Evolutionary conservation across 2,113 vertebrate genomes (phyloP), one percentile per base, ranked within the genome.

Genomic region (Eretmochelys imbricata): DNA sequence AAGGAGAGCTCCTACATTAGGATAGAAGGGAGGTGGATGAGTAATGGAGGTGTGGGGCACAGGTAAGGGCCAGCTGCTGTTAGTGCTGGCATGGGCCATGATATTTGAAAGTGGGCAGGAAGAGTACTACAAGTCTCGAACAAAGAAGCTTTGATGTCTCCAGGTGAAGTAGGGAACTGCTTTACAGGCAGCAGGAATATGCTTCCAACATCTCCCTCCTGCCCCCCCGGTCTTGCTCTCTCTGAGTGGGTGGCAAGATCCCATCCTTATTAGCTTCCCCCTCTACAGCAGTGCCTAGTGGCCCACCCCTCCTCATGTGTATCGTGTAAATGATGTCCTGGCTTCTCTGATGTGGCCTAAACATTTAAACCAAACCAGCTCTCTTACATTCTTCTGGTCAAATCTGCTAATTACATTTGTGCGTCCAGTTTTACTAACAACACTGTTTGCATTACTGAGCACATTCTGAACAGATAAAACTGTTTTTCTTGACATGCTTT

Each of bases 21-120:
- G 48, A 38, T 2, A 55, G 69, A 8, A 11, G 25, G 69, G 6
- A 0, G 2, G 55, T 49, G 13, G 42, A 35, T 59, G 25, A 48
- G 27, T 17, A 2, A 2, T 2, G 27, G 35, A 24, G 76, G 20
- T 10, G 11, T 3, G 29, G 4, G 35, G 10, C 0, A 1, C 31
- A 75, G 50, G 3, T 10, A 46, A n/a, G 57, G 54, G 46, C 1
- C 3, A 4, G 29, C 29, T 69, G 62, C 62, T 69, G 31, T 8
- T 69, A 69, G 62, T n/a, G 62, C 62, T 69, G 62, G 12, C 19
- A 69, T 69, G 62, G 62, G 35, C 29, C 35, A 69, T 69, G 29
- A 14, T 69, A 69, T 69, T n/a, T 69, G 62, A 35, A 31, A 69
- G 62, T 27, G 31, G 62, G 29, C 19, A 42, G 38, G n/a, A 38